Conservation (phyloP, 64 coral and sea anemone genomes). For the Pocillopora damicornis region DNA sequence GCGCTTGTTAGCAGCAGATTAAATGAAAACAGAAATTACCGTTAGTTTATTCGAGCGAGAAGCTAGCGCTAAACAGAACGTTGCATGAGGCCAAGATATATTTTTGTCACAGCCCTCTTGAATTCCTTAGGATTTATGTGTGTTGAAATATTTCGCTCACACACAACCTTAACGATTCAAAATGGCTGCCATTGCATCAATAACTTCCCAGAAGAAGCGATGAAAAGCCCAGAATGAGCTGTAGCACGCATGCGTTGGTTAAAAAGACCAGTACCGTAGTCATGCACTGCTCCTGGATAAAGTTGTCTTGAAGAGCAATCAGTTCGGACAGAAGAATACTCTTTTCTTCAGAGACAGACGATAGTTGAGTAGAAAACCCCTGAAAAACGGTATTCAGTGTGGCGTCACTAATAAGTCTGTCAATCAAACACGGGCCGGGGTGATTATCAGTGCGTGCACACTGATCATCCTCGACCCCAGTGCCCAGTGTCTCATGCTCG, state of each 20-base stretch:
- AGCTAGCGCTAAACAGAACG: background rate
- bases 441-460: background rate
- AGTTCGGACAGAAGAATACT: conserved; percentile 3
- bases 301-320: conserved; percentile 42
- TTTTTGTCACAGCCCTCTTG: background rate
- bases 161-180: background rate
- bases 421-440: background rate
- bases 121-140: background rate
- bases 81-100: background rate
- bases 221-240: background rate
- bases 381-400: conserved; percentile 44
- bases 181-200: background rate
- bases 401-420: conserved; percentile 8
- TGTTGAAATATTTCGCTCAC: background rate
- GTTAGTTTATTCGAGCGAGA: background rate
- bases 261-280: conserved; percentile 28
- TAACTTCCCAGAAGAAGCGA: background rate
- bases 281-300: conserved; percentile 30
- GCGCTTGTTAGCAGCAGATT: background rate
- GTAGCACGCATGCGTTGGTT: conserved; percentile 30
- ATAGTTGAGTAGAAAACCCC: conserved; percentile 18
- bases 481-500: no score
- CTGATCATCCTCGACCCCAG: no score
- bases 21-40: background rate
- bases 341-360: conserved; percentile 36